phyloP scores from a whole-genome alignment of 2,888 invertebrate species.

The Eucera pruinosa region DNA sequence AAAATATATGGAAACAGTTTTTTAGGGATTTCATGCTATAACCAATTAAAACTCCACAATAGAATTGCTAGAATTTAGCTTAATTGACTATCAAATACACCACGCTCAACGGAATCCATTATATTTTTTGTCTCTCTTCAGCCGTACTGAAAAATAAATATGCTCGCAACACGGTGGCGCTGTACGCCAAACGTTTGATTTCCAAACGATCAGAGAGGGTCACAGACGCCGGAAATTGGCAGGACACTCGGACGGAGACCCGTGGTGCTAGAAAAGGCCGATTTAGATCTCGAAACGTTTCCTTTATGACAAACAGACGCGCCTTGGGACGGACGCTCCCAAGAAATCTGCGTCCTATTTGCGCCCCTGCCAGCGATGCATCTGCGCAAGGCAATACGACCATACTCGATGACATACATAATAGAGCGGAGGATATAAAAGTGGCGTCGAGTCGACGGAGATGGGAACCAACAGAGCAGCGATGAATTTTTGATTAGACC shows the following conservation, averaged over 20 bases:
- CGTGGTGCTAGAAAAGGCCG: background rate
- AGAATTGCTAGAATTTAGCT: too few relatives aligned
- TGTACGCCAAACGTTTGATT: background rate
- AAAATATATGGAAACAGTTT: too few relatives aligned
- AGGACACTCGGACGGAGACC: background rate
- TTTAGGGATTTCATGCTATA: too few relatives aligned
- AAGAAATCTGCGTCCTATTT: constrained; percentile 59
- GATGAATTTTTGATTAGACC: constrained; percentile 63
- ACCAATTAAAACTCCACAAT: too few relatives aligned
- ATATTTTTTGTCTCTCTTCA: background rate
- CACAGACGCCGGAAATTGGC: constrained; percentile 17
- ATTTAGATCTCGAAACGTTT: constrained; percentile 4
- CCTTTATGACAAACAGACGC: constrained; percentile 42
- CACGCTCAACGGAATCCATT: too few relatives aligned
- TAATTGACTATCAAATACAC: too few relatives aligned
- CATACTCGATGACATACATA: constrained; percentile 63
- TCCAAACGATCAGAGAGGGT: background rate
- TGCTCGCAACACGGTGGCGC: too few relatives aligned
- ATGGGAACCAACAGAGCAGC: constrained; percentile 27
- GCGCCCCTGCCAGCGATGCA: constrained; percentile 45
- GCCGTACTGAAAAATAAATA: background rate
- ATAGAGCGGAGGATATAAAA: constrained; percentile 59
- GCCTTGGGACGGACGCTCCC: constrained; percentile 27
- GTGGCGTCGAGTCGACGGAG: constrained; percentile 55
- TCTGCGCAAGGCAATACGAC: constrained; percentile 47